Base-by-base conservation (phyloP, 2,113 vertebrate genomes). In the Eulacestoma nigropectus region DNA sequence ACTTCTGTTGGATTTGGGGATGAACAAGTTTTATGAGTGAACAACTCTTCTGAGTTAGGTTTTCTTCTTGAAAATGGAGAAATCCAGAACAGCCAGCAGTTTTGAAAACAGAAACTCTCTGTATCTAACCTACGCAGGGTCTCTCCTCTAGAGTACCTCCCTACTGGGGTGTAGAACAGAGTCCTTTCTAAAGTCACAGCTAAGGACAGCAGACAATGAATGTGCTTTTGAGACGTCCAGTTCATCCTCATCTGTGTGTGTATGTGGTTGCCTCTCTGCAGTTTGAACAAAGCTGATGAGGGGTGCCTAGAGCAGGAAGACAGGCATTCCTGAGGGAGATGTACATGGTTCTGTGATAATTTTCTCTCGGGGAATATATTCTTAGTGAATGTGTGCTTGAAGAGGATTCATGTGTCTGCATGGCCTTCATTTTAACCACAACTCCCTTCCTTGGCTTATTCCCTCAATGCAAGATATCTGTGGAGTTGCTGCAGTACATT, bases 261-360 rank as follows among this genome's bases (percentile, higher is more conserved):
- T 9, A 7, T 33, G 32, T 69, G 44, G 30, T 86, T 8, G 2
- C 42, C 6, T 33, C n/a, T 77, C 77, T 68, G 39, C 56, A 35
- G 14, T 68, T 35, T 59, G 59, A 78, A 87, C 0, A 0, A 29
- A 72, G 35, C 22, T 33, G 35, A 30, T 30, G 56, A 74, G 42
- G 47, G 32, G 8, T 33, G 10, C n/a, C 27, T 74, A 56, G 56
- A 62, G 30, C 2, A 5, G 63, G 41, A 62, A 79, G 44, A 27
- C 20, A 67, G 46, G 15, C 2, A 2, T 50, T 94, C 44, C 65
- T 47, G 26, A 56, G 12, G 23, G 37, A 75, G 4, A 16, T 15
- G 5, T 35, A 25, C 14, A 7, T 1, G 2, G 9, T 21, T 87
- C 20, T 79, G 41, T 1, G 1, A 37, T 3, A 2, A 16, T 62